Conservation (phyloP, 2,113 vertebrate genomes). For the cattle (Bos taurus) region ARS-UCD2.0 NC_037337.1:44677001-44677500, state of each 20-base stretch:
- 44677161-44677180: background rate
- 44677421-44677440: background rate
- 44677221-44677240: background rate
- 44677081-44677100: background rate
- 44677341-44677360: background rate
- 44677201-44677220: background rate
- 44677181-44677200: background rate
- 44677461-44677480: background rate
- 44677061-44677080: background rate
- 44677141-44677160: background rate
- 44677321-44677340: background rate
- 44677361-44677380: background rate
- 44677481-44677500: background rate
- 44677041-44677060: background rate
- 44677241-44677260: background rate
- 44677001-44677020: background rate
- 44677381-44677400: background rate
- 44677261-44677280: background rate
- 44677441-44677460: background rate
- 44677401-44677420: background rate
- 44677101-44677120: background rate
- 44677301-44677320: background rate
- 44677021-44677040: background rate
- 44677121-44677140: background rate
- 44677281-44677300: constrained; percentile 3